phyloP scores from a whole-genome alignment of 2,113 vertebrate species.

The Puma concolor region DNA sequence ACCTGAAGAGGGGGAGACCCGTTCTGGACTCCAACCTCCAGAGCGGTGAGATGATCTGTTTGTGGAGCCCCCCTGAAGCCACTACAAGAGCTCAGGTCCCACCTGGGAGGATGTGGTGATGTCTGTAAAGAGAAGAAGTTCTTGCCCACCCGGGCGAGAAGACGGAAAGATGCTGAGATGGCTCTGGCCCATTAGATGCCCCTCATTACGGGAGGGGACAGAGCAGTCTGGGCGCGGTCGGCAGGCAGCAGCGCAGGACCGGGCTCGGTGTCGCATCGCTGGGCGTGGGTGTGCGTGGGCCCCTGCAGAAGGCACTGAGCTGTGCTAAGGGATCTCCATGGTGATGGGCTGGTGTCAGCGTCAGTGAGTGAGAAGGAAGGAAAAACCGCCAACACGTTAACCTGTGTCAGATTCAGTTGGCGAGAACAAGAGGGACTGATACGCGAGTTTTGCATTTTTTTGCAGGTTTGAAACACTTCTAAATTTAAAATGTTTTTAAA shows the following conservation, averaged over 20 bases:
- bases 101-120: rapidly evolving
- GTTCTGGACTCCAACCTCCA: background rate
- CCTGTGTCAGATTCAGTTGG: rapidly evolving
- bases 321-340: background rate
- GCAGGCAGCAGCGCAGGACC: background rate
- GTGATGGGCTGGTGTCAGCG: background rate
- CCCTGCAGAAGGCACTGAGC: background rate
- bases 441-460: background rate
- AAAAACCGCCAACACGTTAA: rapidly evolving
- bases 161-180: too few species aligned
- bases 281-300: background rate
- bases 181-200: background rate
- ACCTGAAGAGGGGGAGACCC: background rate
- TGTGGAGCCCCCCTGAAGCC: background rate
- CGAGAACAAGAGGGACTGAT: background rate
- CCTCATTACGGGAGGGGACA: rapidly evolving
- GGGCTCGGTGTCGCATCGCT: background rate
- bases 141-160: background rate
- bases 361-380: background rate
- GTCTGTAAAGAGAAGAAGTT: background rate
- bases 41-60: rapidly evolving
- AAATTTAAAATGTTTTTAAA: background rate
- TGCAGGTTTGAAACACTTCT: background rate
- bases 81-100: background rate
- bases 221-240: rapidly evolving